phyloP scores from a whole-genome alignment of 1,140 invertebrate species.

The Trissolcus basalis region DNA sequence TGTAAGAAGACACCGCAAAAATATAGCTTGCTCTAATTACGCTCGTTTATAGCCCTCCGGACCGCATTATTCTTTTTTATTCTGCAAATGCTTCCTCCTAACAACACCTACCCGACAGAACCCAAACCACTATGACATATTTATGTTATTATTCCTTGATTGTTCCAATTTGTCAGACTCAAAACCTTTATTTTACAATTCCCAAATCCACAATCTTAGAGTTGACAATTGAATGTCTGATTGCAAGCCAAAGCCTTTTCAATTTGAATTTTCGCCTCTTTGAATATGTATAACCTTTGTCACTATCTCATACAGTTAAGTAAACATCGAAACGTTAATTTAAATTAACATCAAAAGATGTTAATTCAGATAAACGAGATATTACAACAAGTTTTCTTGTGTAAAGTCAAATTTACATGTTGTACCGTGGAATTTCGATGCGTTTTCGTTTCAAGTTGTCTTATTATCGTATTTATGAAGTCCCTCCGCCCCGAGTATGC shows the following conservation, averaged over 20 bases:
- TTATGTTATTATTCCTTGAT: conserved; percentile 1
- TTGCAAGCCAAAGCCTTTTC: too few species aligned
- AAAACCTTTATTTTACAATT: too few species aligned
- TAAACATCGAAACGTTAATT: too few species aligned
- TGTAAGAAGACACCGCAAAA: conserved; percentile 48
- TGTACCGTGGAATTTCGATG: conserved; percentile 6
- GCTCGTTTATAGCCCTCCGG: conserved; percentile 63
- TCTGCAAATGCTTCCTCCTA: conserved; percentile 13
- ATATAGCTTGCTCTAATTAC: conserved; percentile 64
- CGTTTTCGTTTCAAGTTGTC: conserved; percentile 15
- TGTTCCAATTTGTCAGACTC: background rate
- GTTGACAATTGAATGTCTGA: too few species aligned
- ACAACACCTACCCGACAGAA: conserved; percentile 3
- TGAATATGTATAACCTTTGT: too few species aligned
- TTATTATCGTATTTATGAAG: conserved; percentile 37
- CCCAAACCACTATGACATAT: conserved; percentile 30
- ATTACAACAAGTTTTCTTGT: background rate
- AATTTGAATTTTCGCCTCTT: too few species aligned
- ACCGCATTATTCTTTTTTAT: conserved; percentile 11
- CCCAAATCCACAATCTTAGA: too few species aligned
- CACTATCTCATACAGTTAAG: too few species aligned
- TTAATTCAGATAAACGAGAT: background rate
- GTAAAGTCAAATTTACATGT: background rate
- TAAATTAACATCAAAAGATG: too few species aligned
- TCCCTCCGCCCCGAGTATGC: conserved; percentile 4